A percentile compares a stretch with the other conserved stretches of the same genome.
phyloP scores from a whole-genome alignment of 2,888 invertebrate species.

The Aradus depressus region DNA sequence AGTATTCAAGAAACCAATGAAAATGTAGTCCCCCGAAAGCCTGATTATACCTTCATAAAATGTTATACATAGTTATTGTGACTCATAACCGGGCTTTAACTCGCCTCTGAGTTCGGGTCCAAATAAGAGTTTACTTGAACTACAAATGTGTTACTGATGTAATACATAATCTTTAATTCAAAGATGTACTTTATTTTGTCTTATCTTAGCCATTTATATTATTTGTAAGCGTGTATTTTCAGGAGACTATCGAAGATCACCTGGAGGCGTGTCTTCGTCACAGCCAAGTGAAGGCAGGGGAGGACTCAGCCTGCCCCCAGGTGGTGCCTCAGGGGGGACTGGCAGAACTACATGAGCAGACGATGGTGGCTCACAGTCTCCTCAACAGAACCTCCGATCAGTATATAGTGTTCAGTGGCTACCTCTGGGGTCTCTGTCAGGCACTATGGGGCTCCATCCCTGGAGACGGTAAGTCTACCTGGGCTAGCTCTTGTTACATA shows the following conservation, averaged over 20 bases:
- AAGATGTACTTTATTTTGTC: too few relatives aligned
- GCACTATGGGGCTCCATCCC: constrained; percentile 76
- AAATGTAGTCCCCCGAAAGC: too few relatives aligned
- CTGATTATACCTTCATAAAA: too few relatives aligned
- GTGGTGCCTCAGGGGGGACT: constrained; percentile 38
- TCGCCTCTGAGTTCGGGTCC: too few relatives aligned
- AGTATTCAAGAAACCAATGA: too few relatives aligned
- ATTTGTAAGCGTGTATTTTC: constrained; percentile 32
- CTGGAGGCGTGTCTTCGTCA: constrained; percentile 40
- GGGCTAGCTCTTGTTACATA: background rate
- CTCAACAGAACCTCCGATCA: constrained; percentile 27
- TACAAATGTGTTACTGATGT: too few relatives aligned
- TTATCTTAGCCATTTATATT: too few relatives aligned
- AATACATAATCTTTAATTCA: too few relatives aligned
- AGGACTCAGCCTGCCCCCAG: constrained; percentile 48
- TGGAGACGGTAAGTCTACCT: constrained; percentile 35
- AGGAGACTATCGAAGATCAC: constrained; percentile 50
- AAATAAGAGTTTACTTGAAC: too few relatives aligned
- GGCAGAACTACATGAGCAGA: constrained; percentile 46
- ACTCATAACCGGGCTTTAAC: too few relatives aligned
- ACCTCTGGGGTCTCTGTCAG: constrained; percentile 63
- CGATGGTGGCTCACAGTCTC: constrained; percentile 40
- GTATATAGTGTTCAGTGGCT: constrained; percentile 35
- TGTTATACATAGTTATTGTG: too few relatives aligned
- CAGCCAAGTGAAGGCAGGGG: constrained; percentile 44